Base-by-base conservation (phyloP, 1,140 invertebrate species). In the Drosophila truncata region DNA sequence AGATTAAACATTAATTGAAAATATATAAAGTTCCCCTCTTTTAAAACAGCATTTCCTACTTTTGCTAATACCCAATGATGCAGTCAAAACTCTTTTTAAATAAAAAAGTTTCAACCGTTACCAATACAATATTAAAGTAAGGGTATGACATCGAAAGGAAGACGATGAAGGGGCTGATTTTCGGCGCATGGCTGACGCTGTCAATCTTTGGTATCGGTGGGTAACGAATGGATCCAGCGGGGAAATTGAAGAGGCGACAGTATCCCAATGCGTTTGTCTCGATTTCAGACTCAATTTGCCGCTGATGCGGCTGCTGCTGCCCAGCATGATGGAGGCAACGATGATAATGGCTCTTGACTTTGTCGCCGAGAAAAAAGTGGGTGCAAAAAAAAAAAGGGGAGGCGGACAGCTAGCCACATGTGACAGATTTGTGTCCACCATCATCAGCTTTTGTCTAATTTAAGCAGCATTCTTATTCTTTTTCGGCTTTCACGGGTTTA, bases 221-320 rank as follows among this genome's bases (percentile, higher is more conserved):
- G 20, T 16, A 27, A 37, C 47, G 39, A 39, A 46, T 64, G 39
- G 27, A 42, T 57, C 27, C 23, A 27, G 23, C 20, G 42, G 25
- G 20, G 59, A 35, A 46, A 55, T 44, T 33, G 63, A 4, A 20
- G 23, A 35, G 60, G 23, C 42, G 54, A 16, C 10, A 4, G 35
- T 73, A 39, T 31, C 20, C 52, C 69, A 47, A 78, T 83, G 84
- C 84, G 84, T 86, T 49, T 85, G 72, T 88, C 85, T 87, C 84
- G 61, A 87, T 87, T 88, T 87, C 83, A 87, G 83, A 88, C 76
- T 87, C 75, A 78, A 78, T 78, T 88, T 87, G 71, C 64, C 20
- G 35, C 13, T 33, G 31, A 9, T 27, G 69, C 29, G 44, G 52
- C 23, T 20, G 63, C 52, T 67, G 41, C 37, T 79, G 62, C 54